A percentile compares a stretch with the other conserved stretches of the same genome.
These are phyloP conservation scores for Masticophis lateralis DNA, from an alignment of 2,797 vertebrate genomes.

Conservation along the genomic window DNA sequence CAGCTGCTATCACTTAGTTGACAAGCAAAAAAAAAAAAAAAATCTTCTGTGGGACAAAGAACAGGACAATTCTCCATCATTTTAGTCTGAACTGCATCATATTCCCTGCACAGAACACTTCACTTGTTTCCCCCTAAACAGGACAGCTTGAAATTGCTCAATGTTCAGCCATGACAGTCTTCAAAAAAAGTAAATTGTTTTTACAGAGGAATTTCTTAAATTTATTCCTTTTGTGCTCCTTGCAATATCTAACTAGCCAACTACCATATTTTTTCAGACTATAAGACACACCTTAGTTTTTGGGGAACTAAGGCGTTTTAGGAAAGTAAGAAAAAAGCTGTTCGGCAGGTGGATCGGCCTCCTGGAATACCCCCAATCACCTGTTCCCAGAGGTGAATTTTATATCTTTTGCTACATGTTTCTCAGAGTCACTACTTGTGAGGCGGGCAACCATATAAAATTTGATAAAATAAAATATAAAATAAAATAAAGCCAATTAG, in stretches of 20 bases:
- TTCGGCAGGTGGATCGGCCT: too few species aligned
- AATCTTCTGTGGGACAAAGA: neutral
- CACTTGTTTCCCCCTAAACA: rapidly evolving
- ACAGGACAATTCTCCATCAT: neutral
- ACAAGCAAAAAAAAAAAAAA: neutral
- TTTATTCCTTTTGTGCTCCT: rapidly evolving
- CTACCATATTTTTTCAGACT: too few species aligned
- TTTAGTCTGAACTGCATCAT: neutral
- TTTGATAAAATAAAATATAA: neutral
- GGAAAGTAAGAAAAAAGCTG: too few species aligned
- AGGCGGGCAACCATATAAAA: neutral
- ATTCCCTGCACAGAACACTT: neutral
- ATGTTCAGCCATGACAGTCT: neutral
- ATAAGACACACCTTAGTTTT: too few species aligned
- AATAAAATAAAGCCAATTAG: neutral
- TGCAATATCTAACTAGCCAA: rapidly evolving
- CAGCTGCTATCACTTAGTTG: neutral
- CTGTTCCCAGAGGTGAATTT: too few species aligned
- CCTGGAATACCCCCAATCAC: too few species aligned
- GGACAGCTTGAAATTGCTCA: too few species aligned
- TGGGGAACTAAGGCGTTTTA: too few species aligned
- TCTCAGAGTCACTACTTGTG: neutral
- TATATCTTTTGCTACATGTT: neutral
- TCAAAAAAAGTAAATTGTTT: rapidly evolving
- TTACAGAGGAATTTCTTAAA: neutral